Base-by-base conservation (phyloP, 2,113 vertebrate species). In the Scomber colias region DNA sequence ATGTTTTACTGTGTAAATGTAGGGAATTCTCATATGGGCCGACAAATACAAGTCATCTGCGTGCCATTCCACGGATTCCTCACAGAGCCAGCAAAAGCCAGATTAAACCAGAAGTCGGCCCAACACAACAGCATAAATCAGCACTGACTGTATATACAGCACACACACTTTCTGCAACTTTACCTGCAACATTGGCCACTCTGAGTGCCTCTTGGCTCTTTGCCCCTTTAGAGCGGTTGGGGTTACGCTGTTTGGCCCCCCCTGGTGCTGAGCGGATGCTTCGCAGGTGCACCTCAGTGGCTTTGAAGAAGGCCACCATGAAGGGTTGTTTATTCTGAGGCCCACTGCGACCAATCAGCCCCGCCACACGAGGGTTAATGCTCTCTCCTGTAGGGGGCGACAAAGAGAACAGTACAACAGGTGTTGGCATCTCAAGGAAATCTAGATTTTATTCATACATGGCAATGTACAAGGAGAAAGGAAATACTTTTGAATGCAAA, bases 251-350 rank as follows among this genome's bases (percentile, higher is more conserved):
- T 89, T 98, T 99, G 59, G 88, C 88, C 5, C 96, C 91, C 2
- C 89, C 89, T 14, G 90, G 74, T 0, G 97, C 89, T 9, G 98
- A 99, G 87, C 98, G 97, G 77, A 97, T 94, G 44, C 96, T 98
- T 61, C 98, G 97, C 63, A 99, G 94, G 75, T 98, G 98, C n/a
- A 98, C 96, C 90, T 99, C 97, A 0, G 97, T 97, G 84, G 97
- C 98, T 94, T 99, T 99, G 92, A 99, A 99, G 91, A 99, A 99
- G 87, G 97, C 98, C 71, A 99, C 98, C 55, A 98, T 99, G 95
- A 99, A 99, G 0, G 98, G 97, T 87, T 99, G 98, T 93, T 99
- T 99, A 92, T 96, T 98, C 94, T 99, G 98, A 0, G 97, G 97
- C 64, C 98, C 98, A 1, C 95, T 96, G 64, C 95, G 96, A 44